Evolutionary conservation across 2,113 vertebrate species (phyloP).

Genomic region (Mugil cephalus): DNA sequence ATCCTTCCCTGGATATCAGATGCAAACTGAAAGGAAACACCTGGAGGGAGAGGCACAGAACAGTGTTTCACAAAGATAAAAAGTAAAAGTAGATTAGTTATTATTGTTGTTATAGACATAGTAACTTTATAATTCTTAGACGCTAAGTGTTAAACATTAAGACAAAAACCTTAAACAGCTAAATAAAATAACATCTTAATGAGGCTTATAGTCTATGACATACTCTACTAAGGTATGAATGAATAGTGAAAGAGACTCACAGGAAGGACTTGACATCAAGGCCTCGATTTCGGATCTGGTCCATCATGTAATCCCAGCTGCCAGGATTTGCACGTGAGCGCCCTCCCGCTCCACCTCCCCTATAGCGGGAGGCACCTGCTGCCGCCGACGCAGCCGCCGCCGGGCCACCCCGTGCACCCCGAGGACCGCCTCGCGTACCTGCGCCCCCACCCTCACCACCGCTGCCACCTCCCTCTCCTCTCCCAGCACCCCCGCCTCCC

Average conservation of each 20-base stretch:
- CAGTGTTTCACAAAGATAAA: constrained; percentile 14
- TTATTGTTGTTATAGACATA: not conserved
- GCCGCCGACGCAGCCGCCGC: constrained; percentile 85
- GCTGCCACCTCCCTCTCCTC: constrained; percentile 80
- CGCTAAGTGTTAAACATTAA: not conserved
- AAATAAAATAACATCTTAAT: not conserved
- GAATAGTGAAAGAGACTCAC: constrained; percentile 86
- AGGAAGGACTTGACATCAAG: constrained; percentile 99
- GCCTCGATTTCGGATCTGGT: constrained; percentile 96
- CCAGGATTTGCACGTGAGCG: constrained; percentile 90
- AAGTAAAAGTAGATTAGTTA: constrained; percentile 37
- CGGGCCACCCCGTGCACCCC: constrained; percentile 80
- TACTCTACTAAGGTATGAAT: constrained; percentile 12
- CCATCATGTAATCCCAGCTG: constrained; percentile 99
- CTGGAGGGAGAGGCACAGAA: constrained; percentile 37
- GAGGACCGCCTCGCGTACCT: constrained; percentile 74
- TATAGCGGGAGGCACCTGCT: constrained; percentile 88
- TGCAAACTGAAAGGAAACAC: constrained; percentile 32
- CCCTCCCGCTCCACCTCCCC: constrained; percentile 84
- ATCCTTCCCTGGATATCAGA: constrained; percentile 78
- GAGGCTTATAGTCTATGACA: not conserved
- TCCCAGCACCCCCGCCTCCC: constrained; percentile 84
- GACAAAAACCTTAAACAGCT: constrained; percentile 10
- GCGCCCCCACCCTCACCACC: constrained; percentile 72
- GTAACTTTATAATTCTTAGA: constrained; percentile 1